phyloP scores from a whole-genome alignment of 2,797 vertebrate genomes.

The Rhadinocentrus ornatus region DNA sequence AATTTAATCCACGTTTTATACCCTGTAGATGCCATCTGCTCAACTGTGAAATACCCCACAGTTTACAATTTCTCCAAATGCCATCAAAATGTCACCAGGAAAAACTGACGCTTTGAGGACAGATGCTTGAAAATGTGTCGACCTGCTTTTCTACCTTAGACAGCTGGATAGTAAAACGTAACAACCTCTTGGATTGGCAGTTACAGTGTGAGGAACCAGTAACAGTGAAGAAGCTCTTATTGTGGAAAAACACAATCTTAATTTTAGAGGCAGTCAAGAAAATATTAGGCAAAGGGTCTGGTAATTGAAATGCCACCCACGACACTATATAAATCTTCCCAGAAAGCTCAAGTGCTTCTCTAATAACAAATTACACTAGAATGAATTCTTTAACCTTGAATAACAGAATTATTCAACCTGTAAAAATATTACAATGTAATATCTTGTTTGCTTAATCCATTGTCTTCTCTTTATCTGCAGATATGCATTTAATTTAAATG shows the following conservation, averaged over 20 bases:
- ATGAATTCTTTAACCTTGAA: slow-evolving; percentile 8
- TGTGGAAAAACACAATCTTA: slow-evolving; percentile 15
- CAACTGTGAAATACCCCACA: slow-evolving; percentile 58
- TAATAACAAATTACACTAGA: slow-evolving; percentile 28
- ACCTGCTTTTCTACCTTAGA: slow-evolving; percentile 20
- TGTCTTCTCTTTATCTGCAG: not conserved
- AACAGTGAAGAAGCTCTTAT: slow-evolving; percentile 11
- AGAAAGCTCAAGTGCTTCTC: slow-evolving; percentile 18
- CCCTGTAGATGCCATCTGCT: slow-evolving; percentile 68
- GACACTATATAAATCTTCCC: slow-evolving; percentile 21
- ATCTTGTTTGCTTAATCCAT: not conserved
- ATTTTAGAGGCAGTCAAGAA: slow-evolving; percentile 17
- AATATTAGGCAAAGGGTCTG: slow-evolving; percentile 17
- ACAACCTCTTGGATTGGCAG: slow-evolving; percentile 30
- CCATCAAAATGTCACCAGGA: slow-evolving; percentile 74
- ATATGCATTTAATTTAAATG: no score
- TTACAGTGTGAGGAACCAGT: slow-evolving; percentile 31
- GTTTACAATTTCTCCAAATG: slow-evolving; percentile 69
- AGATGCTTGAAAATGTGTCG: slow-evolving; percentile 32
- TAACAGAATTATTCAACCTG: not conserved
- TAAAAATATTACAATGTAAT: not conserved
- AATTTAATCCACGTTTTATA: slow-evolving; percentile 57
- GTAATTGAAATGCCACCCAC: slow-evolving; percentile 40
- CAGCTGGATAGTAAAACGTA: slow-evolving; percentile 45
- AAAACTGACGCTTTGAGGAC: slow-evolving; percentile 51